Conservation (phyloP, 2,888 invertebrate genomes). For the Lithophane socia region DNA sequence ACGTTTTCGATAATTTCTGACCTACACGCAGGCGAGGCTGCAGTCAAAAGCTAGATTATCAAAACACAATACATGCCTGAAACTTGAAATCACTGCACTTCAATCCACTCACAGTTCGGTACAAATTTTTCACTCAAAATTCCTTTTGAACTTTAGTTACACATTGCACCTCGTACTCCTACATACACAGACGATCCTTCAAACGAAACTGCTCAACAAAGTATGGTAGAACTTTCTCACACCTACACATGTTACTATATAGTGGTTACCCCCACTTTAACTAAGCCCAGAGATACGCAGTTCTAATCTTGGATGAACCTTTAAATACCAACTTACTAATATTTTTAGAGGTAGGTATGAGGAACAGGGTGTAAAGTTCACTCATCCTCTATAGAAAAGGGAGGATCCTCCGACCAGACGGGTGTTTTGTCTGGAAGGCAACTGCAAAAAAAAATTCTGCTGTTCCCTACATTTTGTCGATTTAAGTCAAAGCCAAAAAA, state of each 20-base stretch:
- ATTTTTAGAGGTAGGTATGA: too few relatives aligned
- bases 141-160: neutral
- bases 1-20: too few relatives aligned
- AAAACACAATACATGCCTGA: conserved; percentile 21
- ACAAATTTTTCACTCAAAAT: conserved; percentile 1
- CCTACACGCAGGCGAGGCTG: too few relatives aligned
- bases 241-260: neutral
- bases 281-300: neutral
- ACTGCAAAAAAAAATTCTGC: too few relatives aligned
- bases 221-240: conserved; percentile 2
- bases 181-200: neutral
- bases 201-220: conserved; percentile 2
- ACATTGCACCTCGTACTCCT: neutral
- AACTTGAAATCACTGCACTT: neutral
- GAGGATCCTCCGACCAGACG: too few relatives aligned
- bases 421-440: too few relatives aligned
- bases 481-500: too few relatives aligned
- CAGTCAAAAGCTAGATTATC: neutral
- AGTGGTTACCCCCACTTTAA: conserved; percentile 15
- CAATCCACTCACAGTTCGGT: neutral
- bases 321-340: neutral
- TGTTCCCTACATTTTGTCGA: too few relatives aligned
- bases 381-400: too few relatives aligned
- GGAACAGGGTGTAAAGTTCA: too few relatives aligned
- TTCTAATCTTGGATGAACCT: neutral